Conservation (phyloP, 1,140 invertebrate species). For the Proctacanthus coquilletti region DNA sequence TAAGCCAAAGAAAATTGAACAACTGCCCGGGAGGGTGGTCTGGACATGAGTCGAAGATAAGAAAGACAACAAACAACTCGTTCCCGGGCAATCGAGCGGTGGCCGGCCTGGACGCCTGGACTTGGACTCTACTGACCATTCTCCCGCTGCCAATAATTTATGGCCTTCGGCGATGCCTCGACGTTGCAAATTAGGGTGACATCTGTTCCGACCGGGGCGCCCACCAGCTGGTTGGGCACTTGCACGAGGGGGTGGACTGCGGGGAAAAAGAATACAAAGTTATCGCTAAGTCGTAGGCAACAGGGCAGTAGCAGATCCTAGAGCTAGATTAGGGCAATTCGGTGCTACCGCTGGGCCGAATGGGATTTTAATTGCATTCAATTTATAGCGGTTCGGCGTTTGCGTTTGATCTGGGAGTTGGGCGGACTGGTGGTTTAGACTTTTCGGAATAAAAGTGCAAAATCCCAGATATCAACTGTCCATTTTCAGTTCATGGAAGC, state of each 20-base stretch:
- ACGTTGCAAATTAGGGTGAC: conserved; percentile 75
- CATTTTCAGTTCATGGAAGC: too few relatives aligned
- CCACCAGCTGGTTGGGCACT: conserved; percentile 70
- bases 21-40: not conserved
- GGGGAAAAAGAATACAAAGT: conserved; percentile 19
- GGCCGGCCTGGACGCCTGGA: too few relatives aligned
- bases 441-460: not conserved
- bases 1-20: not conserved
- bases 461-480: too few relatives aligned
- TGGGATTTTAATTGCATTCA: too few relatives aligned
- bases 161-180: conserved; percentile 70
- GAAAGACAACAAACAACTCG: too few relatives aligned
- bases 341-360: too few relatives aligned
- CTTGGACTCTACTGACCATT: conserved; percentile 40
- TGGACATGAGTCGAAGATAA: not conserved
- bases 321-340: too few relatives aligned
- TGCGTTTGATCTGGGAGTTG: not conserved
- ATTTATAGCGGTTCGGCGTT: not conserved
- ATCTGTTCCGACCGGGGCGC: conserved; percentile 59
- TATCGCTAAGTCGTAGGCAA: not conserved
- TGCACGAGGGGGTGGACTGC: conserved; percentile 70
- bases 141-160: conserved; percentile 76
- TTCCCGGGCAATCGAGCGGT: too few relatives aligned
- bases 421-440: not conserved
- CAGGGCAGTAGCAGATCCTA: too few relatives aligned